Conservation (phyloP, 2,888 invertebrate species). For the Platynereis dumerilii region DNA sequence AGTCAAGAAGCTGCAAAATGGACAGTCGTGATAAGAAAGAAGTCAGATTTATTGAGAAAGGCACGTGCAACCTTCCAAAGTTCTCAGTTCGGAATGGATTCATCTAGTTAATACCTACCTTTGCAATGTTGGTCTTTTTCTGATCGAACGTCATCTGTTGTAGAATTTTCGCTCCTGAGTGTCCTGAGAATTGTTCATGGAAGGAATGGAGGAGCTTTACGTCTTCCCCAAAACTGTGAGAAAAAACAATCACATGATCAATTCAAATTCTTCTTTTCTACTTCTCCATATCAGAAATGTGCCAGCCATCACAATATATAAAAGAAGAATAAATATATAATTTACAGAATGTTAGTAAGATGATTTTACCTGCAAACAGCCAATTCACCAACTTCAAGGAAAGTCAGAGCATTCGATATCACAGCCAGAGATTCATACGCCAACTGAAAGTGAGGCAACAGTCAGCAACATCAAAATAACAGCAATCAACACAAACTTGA, state of each 20-base stretch:
- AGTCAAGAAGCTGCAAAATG: constrained; percentile 73
- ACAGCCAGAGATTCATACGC: constrained; percentile 94
- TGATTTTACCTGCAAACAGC: constrained; percentile 83
- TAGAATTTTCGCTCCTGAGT: constrained; percentile 75
- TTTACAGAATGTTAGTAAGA: no score
- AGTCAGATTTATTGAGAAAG: not conserved
- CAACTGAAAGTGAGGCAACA: constrained; percentile 69
- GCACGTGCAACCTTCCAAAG: not conserved
- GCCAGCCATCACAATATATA: no score
- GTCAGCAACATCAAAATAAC: constrained; percentile 15
- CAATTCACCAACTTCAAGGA: constrained; percentile 92
- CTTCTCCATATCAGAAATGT: no score
- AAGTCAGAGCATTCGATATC: constrained; percentile 83
- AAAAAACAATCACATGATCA: not conserved
- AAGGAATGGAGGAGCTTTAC: constrained; percentile 87
- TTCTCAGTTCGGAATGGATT: not conserved
- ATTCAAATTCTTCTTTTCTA: no score
- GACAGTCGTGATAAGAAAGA: not conserved
- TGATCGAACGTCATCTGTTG: constrained; percentile 81
- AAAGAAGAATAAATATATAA: no score
- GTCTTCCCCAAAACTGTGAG: constrained; percentile 59
- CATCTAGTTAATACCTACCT: constrained; percentile 54
- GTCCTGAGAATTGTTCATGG: constrained; percentile 84
- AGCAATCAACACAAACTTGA: constrained; percentile 1
- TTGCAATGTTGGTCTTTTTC: constrained; percentile 84